These are phyloP conservation scores for Petrocephalus zakoni DNA, from an alignment of 2,113 vertebrate genomes.

Conservation along the genomic window DNA sequence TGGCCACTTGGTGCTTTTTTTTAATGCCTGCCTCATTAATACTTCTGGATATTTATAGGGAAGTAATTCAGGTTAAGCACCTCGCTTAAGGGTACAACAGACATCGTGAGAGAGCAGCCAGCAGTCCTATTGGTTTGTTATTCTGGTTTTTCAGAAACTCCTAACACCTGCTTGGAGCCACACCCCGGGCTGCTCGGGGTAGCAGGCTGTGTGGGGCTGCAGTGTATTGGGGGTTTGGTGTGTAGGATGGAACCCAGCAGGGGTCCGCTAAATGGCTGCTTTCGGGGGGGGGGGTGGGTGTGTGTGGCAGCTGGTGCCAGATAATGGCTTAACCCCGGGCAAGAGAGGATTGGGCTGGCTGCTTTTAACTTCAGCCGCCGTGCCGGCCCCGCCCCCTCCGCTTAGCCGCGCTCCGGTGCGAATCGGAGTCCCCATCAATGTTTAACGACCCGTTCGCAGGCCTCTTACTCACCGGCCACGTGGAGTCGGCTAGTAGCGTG, in stretches of 20 bases:
- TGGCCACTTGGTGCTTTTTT: not conserved
- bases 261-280: conserved; percentile 35
- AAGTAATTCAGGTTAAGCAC: conserved; percentile 5
- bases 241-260: conserved; percentile 13
- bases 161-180: not conserved
- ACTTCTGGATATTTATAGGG: conserved; percentile 3
- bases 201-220: not conserved
- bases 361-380: conserved; percentile 56
- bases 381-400: conserved; percentile 38
- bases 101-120: not conserved
- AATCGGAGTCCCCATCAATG: conserved; percentile 37
- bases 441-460: conserved; percentile 41
- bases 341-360: conserved; percentile 40
- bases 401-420: conserved; percentile 23
- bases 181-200: not conserved
- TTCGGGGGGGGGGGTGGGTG: not conserved
- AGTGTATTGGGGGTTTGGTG: not conserved
- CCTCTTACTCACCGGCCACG: conserved; percentile 10
- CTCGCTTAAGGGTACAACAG: not conserved
- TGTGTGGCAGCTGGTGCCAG: conserved; percentile 60
- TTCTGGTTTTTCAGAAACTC: not conserved
- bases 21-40: not conserved
- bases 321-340: conserved; percentile 62
- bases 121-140: not conserved
- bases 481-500: not conserved